Percentiles rank a stretch among this genome's conserved stretches.
Conservation (phyloP, 37 sponge, comb jelly and placozoan genomes). For the Diacarnus erythraeanus region DNA sequence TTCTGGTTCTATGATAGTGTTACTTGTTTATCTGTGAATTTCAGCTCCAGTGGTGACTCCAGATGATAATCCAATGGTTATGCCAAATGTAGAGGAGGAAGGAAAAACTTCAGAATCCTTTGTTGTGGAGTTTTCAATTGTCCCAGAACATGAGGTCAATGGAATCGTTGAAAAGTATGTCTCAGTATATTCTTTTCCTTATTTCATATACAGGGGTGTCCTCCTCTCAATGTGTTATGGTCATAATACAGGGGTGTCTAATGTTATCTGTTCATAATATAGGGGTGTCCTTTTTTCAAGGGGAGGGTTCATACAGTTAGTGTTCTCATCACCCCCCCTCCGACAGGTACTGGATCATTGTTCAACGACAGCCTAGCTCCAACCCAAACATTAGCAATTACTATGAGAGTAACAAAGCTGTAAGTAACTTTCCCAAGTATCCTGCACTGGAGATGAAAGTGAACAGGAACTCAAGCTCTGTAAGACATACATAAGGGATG, state of each 20-base stretch:
- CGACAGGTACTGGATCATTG: conserved; percentile 9
- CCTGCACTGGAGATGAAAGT: background rate
- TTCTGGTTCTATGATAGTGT: too few relatives aligned
- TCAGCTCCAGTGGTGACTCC: too few relatives aligned
- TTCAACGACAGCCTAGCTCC: conserved; percentile 9
- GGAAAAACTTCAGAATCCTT: conserved; percentile 2
- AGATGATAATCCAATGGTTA: too few relatives aligned
- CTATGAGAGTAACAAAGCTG: conserved; percentile 26
- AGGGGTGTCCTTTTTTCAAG: too few relatives aligned
- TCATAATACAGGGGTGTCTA: too few relatives aligned
- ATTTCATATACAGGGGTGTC: too few relatives aligned
- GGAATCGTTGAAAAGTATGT: conserved; percentile 38
- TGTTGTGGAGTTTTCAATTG: background rate
- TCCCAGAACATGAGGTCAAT: conserved; percentile 17
- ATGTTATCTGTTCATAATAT: too few relatives aligned
- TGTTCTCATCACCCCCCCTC: background rate
- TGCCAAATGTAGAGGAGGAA: background rate
- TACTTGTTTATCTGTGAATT: too few relatives aligned
- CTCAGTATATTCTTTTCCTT: background rate
- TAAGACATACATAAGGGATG: too few relatives aligned
- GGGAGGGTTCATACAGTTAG: too few relatives aligned
- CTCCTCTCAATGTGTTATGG: too few relatives aligned
- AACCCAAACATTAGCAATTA: conserved; percentile 23
- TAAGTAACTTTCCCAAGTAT: conserved; percentile 21
- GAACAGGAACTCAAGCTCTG: too few relatives aligned